Evolutionary conservation across 2,888 invertebrate species (phyloP), one percentile per base, ranked within the genome.

Genomic region (Apodemia duryi): DNA sequence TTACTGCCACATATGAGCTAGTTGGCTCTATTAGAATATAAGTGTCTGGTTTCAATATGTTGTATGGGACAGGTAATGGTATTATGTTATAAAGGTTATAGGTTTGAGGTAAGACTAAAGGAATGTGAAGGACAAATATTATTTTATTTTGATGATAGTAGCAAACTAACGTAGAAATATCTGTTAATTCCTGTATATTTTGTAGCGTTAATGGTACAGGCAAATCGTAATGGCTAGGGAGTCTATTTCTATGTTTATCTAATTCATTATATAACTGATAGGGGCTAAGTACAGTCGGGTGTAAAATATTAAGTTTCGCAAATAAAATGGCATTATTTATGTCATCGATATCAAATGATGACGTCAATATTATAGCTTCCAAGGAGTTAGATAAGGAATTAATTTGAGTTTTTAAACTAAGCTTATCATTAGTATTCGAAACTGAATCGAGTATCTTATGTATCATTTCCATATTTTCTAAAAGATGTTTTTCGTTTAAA

Each of bases 191-290:
- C 21, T 21, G 21, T 21, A 21, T 21, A 21, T 21, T 21, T 21
- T 21, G 21, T 21, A 21, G 29, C 9, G 41, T 43, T 35, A 35
- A 35, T 62, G 61, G 46, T 10, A 62, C 62, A 29, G 62, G 62
- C 28, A 62, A 62, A 46, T 61, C 61, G 21, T 41, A 61, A 43
- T 61, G 41, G 41, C 28, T 61, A 61, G 61, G 61, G n/a, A 61
- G 43, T 4, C 41, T 43, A 21, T 61, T 61, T 43, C 61, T 38
- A 13, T 61, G 61, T 28, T 61, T 61, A 21, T 61, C 61, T 38
- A 61, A 61, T 43, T 61, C 61, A 28, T 28, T 61, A 11, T 28
- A 61, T 28, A 61, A 43, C 21, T 61, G 61, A 38, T 9, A 38
- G 13, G 61, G 46, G 29, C 62, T 43, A 6, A 62, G 62, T 46